phyloP scores from a whole-genome alignment of 2,113 vertebrate species.

The Tragulus kanchil region DNA sequence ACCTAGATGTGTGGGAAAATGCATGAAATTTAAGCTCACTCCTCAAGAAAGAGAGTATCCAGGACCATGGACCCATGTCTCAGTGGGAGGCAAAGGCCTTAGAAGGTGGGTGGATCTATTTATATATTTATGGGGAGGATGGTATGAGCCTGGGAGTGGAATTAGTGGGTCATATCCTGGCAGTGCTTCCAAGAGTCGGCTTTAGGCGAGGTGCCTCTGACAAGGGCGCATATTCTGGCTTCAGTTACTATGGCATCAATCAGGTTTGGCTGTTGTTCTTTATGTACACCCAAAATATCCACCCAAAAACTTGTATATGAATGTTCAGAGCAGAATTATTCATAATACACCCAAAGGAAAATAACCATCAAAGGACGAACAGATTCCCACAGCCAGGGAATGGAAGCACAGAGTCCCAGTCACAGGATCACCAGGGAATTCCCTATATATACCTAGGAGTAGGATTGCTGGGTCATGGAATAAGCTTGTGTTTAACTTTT shows the following conservation, averaged over 20 bases:
- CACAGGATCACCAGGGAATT: no score
- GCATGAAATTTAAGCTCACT: not conserved
- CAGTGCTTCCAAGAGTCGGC: not conserved
- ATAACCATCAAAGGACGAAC: not conserved
- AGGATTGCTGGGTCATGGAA: no score
- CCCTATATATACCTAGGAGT: no score
- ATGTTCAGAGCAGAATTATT: not conserved
- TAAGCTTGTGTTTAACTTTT: no score
- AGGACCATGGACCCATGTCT: not conserved
- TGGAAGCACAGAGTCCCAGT: no score
- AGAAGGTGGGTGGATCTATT: not conserved
- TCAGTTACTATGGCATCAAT: not conserved
- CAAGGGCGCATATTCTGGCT: not conserved
- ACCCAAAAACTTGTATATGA: not conserved
- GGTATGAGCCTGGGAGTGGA: not conserved
- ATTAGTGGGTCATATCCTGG: not conserved
- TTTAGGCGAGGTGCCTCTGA: not conserved
- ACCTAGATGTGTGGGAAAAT: slow-evolving; percentile 86
- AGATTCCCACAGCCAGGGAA: no score
- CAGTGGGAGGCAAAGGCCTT: not conserved
- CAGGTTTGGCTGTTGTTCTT: not conserved
- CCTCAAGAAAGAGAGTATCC: not conserved
- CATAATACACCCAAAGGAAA: not conserved
- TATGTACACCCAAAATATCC: not conserved
- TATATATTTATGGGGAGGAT: no score